Conservation (phyloP, 2,888 invertebrate genomes). For the Biston betularia region DNA sequence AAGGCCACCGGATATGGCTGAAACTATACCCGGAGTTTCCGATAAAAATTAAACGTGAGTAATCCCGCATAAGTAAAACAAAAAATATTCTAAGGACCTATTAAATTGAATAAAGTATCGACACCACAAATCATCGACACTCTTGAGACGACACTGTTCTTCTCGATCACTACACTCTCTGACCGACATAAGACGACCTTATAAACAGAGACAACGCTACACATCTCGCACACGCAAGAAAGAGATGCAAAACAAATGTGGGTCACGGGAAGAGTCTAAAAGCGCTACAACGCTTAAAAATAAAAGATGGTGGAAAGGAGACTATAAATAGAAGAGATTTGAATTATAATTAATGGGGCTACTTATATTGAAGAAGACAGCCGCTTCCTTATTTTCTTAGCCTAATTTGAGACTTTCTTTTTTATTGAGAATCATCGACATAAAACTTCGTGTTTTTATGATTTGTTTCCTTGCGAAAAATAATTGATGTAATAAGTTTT, state of each 20-base stretch:
- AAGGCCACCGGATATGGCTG: no score
- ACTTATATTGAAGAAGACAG: constrained; percentile 20
- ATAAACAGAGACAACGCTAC: constrained; percentile 62
- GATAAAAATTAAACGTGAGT: no score
- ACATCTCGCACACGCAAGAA: constrained; percentile 41
- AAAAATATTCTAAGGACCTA: no score
- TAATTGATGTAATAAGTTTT: no score
- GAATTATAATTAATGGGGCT: constrained; percentile 62
- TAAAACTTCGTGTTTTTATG: constrained; percentile 13
- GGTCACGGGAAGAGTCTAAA: constrained; percentile 81
- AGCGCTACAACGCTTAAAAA: constrained; percentile 72
- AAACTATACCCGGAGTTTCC: no score
- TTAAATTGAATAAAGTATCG: no score
- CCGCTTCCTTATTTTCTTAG: constrained; percentile 27
- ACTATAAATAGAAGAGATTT: constrained; percentile 70
- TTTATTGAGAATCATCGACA: constrained; percentile 14
- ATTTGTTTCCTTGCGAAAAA: constrained; percentile 6
- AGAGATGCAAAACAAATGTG: constrained; percentile 67
- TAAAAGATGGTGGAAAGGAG: constrained; percentile 55
- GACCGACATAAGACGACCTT: constrained; percentile 83
- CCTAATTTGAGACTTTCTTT: constrained; percentile 10
- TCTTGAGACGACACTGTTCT: constrained; percentile 59
- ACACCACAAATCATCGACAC: constrained; percentile 33
- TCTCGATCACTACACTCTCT: constrained; percentile 78
- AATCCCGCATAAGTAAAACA: no score